Percentiles rank a stretch among this genome's conserved stretches.
Evolutionary conservation across 2,797 vertebrate species (phyloP).

Genomic region (Brachyalestes nurse): DNA sequence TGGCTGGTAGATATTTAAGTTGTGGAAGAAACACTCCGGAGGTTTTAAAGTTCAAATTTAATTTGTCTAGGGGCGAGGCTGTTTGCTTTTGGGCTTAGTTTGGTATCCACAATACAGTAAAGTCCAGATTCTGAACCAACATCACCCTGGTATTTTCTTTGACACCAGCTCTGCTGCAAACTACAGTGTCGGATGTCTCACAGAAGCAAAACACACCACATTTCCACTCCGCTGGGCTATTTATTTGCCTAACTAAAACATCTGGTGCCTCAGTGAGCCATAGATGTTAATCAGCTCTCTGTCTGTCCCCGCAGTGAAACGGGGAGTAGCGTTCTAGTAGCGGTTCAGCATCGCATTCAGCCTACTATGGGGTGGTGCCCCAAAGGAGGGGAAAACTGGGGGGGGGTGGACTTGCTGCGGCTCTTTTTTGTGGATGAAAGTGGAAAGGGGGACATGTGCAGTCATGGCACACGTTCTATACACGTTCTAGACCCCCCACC

Average conservation of each 20-base stretch:
- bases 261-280: conserved; percentile 60
- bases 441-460: conserved; percentile 35
- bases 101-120: not conserved
- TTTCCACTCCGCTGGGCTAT: conserved; percentile 25
- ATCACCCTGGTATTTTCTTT: too few species aligned
- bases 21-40: too few species aligned
- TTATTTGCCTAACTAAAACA: conserved; percentile 61
- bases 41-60: too few species aligned
- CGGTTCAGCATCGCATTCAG: conserved; percentile 46
- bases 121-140: too few species aligned
- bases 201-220: conserved; percentile 12
- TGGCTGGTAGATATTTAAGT: too few species aligned
- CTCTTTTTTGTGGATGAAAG: conserved; percentile 38
- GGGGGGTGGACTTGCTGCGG: conserved; percentile 10
- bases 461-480: conserved; percentile 36
- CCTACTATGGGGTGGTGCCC: not conserved
- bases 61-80: too few species aligned
- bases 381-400: conserved; percentile 11
- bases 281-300: conserved; percentile 47
- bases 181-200: conserved; percentile 41
- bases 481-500: not conserved
- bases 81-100: too few species aligned
- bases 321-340: conserved; percentile 57
- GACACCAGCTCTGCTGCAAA: not conserved
- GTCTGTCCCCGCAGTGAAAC: conserved; percentile 54